phyloP scores from a whole-genome alignment of 2,888 invertebrate genomes.

The Thysanoteuthis rhombus region DNA sequence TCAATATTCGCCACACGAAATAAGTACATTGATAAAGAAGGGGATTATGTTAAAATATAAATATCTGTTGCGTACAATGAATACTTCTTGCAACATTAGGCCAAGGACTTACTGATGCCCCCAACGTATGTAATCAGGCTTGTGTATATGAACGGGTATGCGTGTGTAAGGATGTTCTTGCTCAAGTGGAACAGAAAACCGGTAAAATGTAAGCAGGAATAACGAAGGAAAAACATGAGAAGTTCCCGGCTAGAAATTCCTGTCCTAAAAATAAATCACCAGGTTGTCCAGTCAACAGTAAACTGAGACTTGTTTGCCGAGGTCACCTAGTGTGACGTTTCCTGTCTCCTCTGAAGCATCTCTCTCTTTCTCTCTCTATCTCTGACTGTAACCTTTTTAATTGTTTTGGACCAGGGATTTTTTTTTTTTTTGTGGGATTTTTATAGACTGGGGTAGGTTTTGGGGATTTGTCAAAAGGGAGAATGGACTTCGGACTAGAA shows the following conservation, averaged over 20 bases:
- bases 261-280: not conserved
- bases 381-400: not conserved
- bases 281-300: not conserved
- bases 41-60: no score
- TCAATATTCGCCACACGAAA: no score
- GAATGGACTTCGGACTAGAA: not conserved
- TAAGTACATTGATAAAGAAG: no score
- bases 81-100: no score
- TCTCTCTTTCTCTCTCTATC: not conserved
- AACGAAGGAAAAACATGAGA: not conserved
- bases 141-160: no score
- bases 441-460: not conserved
- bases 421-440: not conserved
- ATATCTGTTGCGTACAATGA: no score
- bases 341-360: not conserved
- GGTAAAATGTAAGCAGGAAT: not conserved
- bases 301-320: not conserved
- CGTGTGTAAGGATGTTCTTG: no score
- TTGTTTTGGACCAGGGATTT: not conserved
- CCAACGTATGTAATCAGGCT: no score
- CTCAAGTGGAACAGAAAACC: no score
- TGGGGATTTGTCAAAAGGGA: not conserved
- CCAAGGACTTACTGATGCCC: no score
- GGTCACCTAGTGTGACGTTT: not conserved
- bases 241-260: not conserved